Conservation (phyloP, 2,113 vertebrate genomes). For the Gasterosteus aculeatus region DNA sequence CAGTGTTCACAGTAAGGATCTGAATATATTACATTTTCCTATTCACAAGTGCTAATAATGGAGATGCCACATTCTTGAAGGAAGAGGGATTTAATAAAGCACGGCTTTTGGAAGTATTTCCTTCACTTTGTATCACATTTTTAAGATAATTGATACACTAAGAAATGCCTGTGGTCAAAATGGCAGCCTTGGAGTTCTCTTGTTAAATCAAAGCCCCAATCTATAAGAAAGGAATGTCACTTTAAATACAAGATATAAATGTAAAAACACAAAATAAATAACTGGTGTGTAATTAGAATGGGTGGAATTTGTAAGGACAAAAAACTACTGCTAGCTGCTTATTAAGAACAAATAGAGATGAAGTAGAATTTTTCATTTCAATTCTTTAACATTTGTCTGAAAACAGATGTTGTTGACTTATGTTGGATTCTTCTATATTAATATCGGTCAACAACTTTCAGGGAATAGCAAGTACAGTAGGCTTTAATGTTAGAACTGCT, state of each 20-base stretch:
- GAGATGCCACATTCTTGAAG: conserved; percentile 28
- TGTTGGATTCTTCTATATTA: conserved; percentile 9
- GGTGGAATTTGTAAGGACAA: conserved; percentile 44
- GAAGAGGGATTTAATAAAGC: conserved; percentile 44
- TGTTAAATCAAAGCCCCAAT: conserved; percentile 53
- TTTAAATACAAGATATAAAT: conserved; percentile 80
- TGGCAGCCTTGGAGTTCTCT: conserved; percentile 34
- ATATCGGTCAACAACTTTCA: conserved; percentile 4
- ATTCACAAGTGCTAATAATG: conserved; percentile 77
- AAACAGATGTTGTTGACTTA: not conserved
- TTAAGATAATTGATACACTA: conserved; percentile 48
- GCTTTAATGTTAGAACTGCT: conserved; percentile 5
- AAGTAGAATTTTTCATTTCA: conserved; percentile 20
- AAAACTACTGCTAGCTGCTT: not conserved
- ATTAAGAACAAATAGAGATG: conserved; percentile 44
- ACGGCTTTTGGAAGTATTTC: conserved; percentile 54
- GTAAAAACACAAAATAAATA: conserved; percentile 78
- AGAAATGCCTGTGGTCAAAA: conserved; percentile 52
- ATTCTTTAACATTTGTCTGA: not conserved
- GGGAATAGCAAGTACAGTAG: conserved; percentile 13
- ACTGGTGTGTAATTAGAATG: conserved; percentile 55
- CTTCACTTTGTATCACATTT: conserved; percentile 61
- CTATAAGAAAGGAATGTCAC: conserved; percentile 78
- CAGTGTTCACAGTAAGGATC: conserved; percentile 78
- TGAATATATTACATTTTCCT: conserved; percentile 77